phyloP scores from a whole-genome alignment of 2,113 vertebrate species.

The Rhizomys pruinosus region DNA sequence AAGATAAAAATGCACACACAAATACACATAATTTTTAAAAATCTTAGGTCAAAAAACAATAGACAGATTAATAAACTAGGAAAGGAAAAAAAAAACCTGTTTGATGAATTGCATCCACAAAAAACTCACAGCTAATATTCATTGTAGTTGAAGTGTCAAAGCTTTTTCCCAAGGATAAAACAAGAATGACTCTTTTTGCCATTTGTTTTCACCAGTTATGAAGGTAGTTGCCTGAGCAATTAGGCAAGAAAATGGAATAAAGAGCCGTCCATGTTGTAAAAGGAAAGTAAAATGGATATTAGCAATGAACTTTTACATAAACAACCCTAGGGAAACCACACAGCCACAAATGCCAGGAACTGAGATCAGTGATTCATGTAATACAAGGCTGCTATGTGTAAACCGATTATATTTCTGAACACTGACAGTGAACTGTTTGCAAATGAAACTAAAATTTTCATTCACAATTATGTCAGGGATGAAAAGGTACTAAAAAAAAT shows the following conservation, averaged over 20 bases:
- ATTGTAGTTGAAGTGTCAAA: not conserved
- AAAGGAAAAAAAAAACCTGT: not conserved
- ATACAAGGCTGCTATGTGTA: not conserved
- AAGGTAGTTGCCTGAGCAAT: not conserved
- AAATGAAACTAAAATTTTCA: not conserved
- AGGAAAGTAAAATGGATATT: not conserved
- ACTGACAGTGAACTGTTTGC: not conserved
- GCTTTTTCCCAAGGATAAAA: not conserved
- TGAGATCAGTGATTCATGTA: not conserved
- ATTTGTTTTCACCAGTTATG: not conserved
- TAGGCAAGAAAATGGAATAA: not conserved
- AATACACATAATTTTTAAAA: not conserved
- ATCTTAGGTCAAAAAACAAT: too few relatives aligned
- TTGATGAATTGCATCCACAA: not conserved
- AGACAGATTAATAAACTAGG: not conserved
- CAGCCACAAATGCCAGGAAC: not conserved
- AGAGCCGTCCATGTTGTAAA: not conserved
- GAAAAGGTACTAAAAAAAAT: not conserved
- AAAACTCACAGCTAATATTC: not conserved
- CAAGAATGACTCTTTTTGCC: not conserved
- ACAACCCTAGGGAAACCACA: not conserved
- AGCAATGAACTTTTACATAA: not conserved
- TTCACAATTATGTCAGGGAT: not conserved
- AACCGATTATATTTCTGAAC: not conserved
- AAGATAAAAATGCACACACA: too few relatives aligned